These are phyloP conservation scores for Protonibea diacanthus DNA, from an alignment of 2,797 vertebrate species.

Conservation along the genomic window DNA sequence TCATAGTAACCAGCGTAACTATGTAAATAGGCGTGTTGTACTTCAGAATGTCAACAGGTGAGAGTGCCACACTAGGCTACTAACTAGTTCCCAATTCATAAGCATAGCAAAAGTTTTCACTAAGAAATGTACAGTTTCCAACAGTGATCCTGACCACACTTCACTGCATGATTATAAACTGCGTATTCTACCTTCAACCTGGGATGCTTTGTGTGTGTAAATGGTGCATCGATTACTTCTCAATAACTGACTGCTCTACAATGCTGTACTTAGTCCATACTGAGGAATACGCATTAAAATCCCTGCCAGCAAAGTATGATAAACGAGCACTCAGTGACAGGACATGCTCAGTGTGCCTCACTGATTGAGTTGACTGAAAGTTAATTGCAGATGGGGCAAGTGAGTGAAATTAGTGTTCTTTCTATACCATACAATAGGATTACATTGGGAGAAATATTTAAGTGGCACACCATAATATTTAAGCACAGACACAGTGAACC, in stretches of 20 bases:
- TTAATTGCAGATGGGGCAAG: background rate
- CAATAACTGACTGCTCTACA: background rate
- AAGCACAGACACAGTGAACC: background rate
- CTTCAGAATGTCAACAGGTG: background rate
- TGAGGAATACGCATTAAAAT: background rate
- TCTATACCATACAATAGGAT: background rate
- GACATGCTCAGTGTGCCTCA: background rate
- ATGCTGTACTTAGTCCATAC: background rate
- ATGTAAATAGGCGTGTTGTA: background rate
- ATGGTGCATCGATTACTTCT: background rate
- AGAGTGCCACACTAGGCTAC: background rate
- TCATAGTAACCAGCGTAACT: slow-evolving; percentile 18
- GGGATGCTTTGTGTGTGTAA: background rate
- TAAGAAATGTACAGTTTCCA: background rate
- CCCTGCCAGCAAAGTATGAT: background rate
- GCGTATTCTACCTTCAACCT: too few species aligned
- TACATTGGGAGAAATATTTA: background rate
- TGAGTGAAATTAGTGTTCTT: background rate
- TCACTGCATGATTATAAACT: background rate
- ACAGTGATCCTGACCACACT: too few species aligned
- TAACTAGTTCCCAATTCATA: background rate
- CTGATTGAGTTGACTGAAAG: slow-evolving; percentile 1
- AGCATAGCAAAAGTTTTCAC: background rate
- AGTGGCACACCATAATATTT: background rate
- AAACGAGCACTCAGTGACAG: background rate